Base-by-base conservation (phyloP, 2,113 vertebrate genomes). In the Dermatemys mawii region DNA sequence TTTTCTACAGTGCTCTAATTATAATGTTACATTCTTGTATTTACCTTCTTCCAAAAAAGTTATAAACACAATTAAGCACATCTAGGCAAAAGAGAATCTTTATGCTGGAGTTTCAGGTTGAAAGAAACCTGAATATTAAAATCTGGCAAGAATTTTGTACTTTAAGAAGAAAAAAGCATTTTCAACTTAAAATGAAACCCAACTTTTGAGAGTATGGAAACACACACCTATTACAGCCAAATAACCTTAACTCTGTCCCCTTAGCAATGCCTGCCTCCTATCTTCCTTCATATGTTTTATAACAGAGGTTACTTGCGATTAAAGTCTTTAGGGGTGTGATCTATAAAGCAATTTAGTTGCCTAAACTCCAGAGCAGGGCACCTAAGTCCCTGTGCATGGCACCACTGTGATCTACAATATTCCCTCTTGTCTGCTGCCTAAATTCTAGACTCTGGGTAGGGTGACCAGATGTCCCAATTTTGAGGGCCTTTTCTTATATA, bases 241-340 rank as follows among this genome's bases (percentile, higher is more conserved):
- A 84, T 48, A 85, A 13, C 54, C 14, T 87, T 70, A 76, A 5
- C 8, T 87, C 81, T 70, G 29, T 63, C 53, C 93, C 53, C 93
- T 85, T 81, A 49, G 24, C 82, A 83, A 94, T 88, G 70, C 35
- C 84, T 85, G 73, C 4, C 51, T 86, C 35, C 94, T 87, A 83
- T 86, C 88, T 90, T 81, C 55, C 82, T 87, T 92, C 86, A 91
- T 29, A 11, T 87, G 41, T 29, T 81, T 95, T 44, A 7, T 75
- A 27, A 44, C 5, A 75, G 60, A 19, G 24, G 38, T 75, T 75
- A n/a, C 44, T 44, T 24, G 12, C 12, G 22, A 26, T 75, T 44
- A 75, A 44, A 44, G 70, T 24, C 41, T 75, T 26, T 38, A 75
- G 22, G 22, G 6, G 32, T 17, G 32, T 35, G 32, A 35, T n/a